Conservation (phyloP, 2,113 vertebrate species). For the Chunga burmeisteri region DNA sequence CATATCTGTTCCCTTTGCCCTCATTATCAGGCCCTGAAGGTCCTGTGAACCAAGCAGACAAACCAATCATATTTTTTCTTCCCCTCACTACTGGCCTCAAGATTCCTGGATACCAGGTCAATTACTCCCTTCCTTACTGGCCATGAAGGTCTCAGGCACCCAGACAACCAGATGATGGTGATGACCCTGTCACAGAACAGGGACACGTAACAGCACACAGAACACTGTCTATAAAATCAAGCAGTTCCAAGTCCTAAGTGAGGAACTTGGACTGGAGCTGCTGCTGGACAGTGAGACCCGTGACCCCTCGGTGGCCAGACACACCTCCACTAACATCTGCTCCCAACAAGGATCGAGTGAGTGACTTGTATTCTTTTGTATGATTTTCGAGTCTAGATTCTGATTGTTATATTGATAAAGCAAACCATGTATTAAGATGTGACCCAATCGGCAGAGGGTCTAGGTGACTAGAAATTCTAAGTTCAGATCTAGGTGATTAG, state of each 20-base stretch:
- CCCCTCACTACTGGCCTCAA: not conserved
- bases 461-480: not conserved
- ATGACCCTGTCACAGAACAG: not conserved
- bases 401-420: not conserved
- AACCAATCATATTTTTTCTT: not conserved
- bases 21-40: not conserved
- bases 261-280: not conserved
- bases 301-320: rapidly evolving
- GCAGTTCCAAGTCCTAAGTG: not conserved
- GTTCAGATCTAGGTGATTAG: not conserved
- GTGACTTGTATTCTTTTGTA: not conserved
- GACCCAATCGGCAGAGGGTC: not conserved
- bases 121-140: not conserved
- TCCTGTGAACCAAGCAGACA: not conserved
- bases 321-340: not conserved
- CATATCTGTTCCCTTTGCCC: not conserved
- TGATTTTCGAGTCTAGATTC: not conserved
- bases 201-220: not conserved
- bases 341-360: rapidly evolving
- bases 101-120: not conserved
- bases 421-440: not conserved
- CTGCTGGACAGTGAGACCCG: not conserved
- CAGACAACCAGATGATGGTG: not conserved
- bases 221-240: not conserved
- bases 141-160: not conserved